A percentile compares a stretch with the other conserved stretches of the same genome.
phyloP scores from a whole-genome alignment of 2,797 vertebrate genomes.

The Argya squamiceps region DNA sequence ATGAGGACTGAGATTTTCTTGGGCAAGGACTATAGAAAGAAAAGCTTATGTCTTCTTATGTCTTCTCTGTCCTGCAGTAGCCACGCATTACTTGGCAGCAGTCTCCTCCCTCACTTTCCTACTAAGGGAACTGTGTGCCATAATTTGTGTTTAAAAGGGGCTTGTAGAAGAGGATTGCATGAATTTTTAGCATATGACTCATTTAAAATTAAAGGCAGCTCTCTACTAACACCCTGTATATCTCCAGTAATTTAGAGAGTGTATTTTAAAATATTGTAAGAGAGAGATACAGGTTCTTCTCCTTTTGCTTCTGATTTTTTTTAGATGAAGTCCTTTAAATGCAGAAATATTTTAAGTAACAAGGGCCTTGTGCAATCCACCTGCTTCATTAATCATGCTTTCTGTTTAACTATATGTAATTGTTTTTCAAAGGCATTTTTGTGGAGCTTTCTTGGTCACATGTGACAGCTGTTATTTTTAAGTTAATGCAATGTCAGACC shows the following conservation, averaged over 20 bases:
- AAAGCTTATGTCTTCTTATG: not conserved
- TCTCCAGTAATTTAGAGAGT: not conserved
- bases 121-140: not conserved
- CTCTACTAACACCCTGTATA: not conserved
- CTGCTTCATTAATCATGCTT: not conserved
- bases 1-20: not conserved
- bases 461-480: not conserved
- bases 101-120: not conserved
- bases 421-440: not conserved
- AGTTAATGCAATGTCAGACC: not conserved
- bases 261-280: not conserved
- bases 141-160: not conserved
- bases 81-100: not conserved
- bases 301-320: not conserved
- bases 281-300: not conserved
- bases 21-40: not conserved
- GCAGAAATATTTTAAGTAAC: not conserved
- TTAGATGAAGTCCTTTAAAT: not conserved
- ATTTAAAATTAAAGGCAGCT: constrained; percentile 13
- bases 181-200: not conserved
- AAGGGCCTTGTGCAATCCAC: not conserved
- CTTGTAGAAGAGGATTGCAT: not conserved
- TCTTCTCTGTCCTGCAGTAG: not conserved
- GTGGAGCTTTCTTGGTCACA: not conserved
- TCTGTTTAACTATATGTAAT: not conserved